These are phyloP conservation scores for Papilio helenus DNA, from an alignment of 1,140 invertebrate species.

Conservation along the genomic window DNA sequence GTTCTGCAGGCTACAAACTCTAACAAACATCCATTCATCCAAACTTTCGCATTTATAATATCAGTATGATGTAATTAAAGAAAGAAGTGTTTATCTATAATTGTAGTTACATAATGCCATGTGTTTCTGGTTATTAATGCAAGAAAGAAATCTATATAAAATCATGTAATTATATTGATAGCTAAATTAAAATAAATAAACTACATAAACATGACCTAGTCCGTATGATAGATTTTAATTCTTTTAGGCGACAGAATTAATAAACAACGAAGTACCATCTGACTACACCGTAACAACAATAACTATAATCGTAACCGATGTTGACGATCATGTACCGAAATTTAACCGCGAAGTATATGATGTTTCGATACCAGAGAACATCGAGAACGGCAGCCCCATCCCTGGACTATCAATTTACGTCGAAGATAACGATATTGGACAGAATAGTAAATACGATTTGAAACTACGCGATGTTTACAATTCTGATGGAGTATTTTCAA, in stretches of 20 bases:
- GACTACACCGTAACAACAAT: slow-evolving; percentile 87
- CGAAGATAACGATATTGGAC: slow-evolving; percentile 89
- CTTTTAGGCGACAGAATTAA: slow-evolving; percentile 87
- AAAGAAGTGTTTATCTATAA: no score
- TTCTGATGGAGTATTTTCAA: slow-evolving; percentile 85
- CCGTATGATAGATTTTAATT: slow-evolving; percentile 18
- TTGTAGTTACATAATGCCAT: no score
- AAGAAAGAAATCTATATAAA: no score
- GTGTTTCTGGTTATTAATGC: no score
- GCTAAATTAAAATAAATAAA: background rate
- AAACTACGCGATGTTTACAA: slow-evolving; percentile 85
- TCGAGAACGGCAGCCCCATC: slow-evolving; percentile 87
- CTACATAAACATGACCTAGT: background rate
- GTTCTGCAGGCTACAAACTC: no score
- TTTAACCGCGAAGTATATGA: slow-evolving; percentile 88
- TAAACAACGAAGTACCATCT: slow-evolving; percentile 87
- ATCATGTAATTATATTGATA: no score
- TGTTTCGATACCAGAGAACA: slow-evolving; percentile 90
- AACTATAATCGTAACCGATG: slow-evolving; percentile 92
- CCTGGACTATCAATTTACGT: slow-evolving; percentile 90
- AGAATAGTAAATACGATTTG: slow-evolving; percentile 89
- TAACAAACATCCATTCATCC: no score
- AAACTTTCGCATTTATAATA: no score
- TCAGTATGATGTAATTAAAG: no score
- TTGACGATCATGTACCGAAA: slow-evolving; percentile 91